phyloP scores from a whole-genome alignment of 1,140 invertebrate genomes.

The Adelges cooleyi region DNA sequence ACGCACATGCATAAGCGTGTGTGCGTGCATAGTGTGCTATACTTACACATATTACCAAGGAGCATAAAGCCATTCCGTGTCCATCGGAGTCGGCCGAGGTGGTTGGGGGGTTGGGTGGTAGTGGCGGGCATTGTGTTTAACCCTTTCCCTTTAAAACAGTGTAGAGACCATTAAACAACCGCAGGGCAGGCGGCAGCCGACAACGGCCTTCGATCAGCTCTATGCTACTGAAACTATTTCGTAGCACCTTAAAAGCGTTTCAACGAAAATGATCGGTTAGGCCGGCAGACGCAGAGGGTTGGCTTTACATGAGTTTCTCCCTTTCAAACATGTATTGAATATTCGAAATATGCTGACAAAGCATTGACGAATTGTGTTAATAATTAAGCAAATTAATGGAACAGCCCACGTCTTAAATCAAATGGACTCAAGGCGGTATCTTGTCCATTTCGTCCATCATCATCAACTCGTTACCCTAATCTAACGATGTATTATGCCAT shows the following conservation, averaged over 20 bases:
- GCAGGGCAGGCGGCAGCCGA: neutral
- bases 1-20: neutral
- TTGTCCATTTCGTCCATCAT: too few relatives aligned
- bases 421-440: neutral
- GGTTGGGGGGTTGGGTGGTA: too few relatives aligned
- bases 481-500: too few relatives aligned
- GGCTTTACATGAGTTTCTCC: slow-evolving; percentile 17
- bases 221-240: slow-evolving; percentile 10
- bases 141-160: slow-evolving; percentile 13
- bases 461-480: too few relatives aligned
- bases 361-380: neutral
- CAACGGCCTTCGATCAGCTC: slow-evolving; percentile 16
- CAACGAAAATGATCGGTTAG: neutral
- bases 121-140: slow-evolving; percentile 20
- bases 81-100: neutral
- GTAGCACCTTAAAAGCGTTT: slow-evolving; percentile 25
- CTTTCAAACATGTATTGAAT: neutral
- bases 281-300: too few relatives aligned
- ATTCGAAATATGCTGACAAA: slow-evolving; percentile 21
- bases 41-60: neutral
- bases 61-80: slow-evolving; percentile 12
- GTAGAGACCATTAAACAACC: slow-evolving; percentile 28
- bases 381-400: slow-evolving; percentile 22
- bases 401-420: neutral
- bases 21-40: too few relatives aligned